Evolutionary conservation across 1,140 invertebrate genomes (phyloP).

Genomic region (Coenobita brevimanus): DNA sequence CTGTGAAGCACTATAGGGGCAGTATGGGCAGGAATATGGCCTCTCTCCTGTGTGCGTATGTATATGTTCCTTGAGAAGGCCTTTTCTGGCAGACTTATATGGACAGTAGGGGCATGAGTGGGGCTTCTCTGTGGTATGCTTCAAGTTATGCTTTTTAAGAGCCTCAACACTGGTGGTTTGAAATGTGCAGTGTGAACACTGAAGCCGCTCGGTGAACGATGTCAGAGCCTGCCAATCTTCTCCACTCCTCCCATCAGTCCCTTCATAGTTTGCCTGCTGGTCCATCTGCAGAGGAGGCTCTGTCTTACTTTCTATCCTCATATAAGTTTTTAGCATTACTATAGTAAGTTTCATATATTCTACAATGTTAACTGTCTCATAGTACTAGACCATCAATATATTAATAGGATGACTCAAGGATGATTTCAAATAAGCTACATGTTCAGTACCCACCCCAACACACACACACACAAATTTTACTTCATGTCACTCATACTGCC

Average conservation of each 20-base stretch:
- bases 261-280: constrained; percentile 22
- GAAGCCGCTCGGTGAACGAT: constrained; percentile 27
- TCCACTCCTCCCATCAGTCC: constrained; percentile 28
- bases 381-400: too few species aligned
- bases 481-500: too few species aligned
- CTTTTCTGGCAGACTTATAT: constrained; percentile 52
- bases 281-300: constrained; percentile 47
- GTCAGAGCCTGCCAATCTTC: constrained; percentile 27
- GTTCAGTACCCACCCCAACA: too few species aligned
- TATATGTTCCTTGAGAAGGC: constrained; percentile 71
- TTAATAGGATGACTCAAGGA: too few species aligned
- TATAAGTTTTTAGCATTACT: too few species aligned
- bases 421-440: too few species aligned
- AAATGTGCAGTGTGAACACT: constrained; percentile 48
- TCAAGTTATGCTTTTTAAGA: constrained; percentile 75
- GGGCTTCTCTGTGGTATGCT: constrained; percentile 47
- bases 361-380: too few species aligned
- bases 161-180: constrained; percentile 40
- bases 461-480: too few species aligned
- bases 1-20: constrained; percentile 76
- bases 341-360: too few species aligned
- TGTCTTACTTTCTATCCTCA: constrained; percentile 30
- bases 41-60: constrained; percentile 77
- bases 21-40: constrained; percentile 72
- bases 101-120: constrained; percentile 45